phyloP scores from a whole-genome alignment of 1,140 invertebrate species.

The Ceratoteleas bidentatus region DNA sequence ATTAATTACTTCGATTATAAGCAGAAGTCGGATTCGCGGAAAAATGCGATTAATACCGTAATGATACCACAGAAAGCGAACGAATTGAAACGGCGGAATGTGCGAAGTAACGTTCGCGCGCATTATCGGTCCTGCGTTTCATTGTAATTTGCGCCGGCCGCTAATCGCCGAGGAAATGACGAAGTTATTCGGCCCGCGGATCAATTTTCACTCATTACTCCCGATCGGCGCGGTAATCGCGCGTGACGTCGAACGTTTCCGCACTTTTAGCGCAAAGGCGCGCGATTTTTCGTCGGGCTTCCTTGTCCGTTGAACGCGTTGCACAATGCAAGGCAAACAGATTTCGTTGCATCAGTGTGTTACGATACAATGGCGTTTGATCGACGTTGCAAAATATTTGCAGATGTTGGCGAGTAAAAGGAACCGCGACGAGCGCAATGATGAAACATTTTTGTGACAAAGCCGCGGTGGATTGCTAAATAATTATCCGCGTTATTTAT shows the following conservation, averaged over 20 bases:
- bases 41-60: conserved; percentile 38
- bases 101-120: conserved; percentile 55
- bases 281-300: not conserved
- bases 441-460: conserved; percentile 54
- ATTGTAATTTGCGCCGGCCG: conserved; percentile 50
- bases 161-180: conserved; percentile 53
- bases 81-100: conserved; percentile 46
- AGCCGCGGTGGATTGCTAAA: conserved; percentile 39
- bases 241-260: not conserved
- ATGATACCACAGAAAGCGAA: conserved; percentile 35
- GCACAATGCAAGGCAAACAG: conserved; percentile 34
- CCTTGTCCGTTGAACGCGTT: conserved; percentile 25
- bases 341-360: conserved; percentile 43
- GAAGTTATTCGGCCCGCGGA: conserved; percentile 37
- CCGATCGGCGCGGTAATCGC: conserved; percentile 3
- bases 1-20: no score
- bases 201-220: conserved; percentile 49
- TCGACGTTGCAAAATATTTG: conserved; percentile 63
- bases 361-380: conserved; percentile 54
- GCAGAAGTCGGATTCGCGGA: conserved; percentile 19
- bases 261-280: not conserved
- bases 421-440: conserved; percentile 42
- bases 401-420: conserved; percentile 48
- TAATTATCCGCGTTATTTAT: conserved; percentile 53
- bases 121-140: conserved; percentile 48